A percentile compares a stretch with the other conserved stretches of the same genome.
Conservation (phyloP, 2,888 invertebrate species). For the Thera britannica region DNA sequence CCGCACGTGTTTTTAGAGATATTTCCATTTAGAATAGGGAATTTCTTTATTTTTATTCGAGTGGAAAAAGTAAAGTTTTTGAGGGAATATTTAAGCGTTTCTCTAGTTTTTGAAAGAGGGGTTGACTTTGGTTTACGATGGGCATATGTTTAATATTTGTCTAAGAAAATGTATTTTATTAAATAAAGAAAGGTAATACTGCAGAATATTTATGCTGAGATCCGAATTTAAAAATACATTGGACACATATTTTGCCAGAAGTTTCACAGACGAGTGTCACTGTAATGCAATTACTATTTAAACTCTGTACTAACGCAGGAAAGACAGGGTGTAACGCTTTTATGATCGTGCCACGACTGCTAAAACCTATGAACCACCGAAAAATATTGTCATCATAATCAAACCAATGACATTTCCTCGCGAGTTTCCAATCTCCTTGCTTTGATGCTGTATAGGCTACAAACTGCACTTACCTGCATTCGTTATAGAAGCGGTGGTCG, state of each 20-base stretch:
- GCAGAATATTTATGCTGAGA: too few species aligned
- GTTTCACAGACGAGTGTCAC: too few species aligned
- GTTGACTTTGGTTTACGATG: slow-evolving; percentile 19
- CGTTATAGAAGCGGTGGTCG: slow-evolving; percentile 72
- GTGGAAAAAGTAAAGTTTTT: slow-evolving; percentile 58
- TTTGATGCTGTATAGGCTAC: not conserved
- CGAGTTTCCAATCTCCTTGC: too few species aligned
- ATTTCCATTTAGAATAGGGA: slow-evolving; percentile 50
- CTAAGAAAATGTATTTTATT: not conserved
- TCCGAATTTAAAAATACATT: too few species aligned
- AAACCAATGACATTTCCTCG: too few species aligned
- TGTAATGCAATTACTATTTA: too few species aligned
- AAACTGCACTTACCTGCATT: slow-evolving; percentile 65
- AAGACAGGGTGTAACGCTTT: too few species aligned
- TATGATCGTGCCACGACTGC: too few species aligned
- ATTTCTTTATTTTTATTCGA: slow-evolving; percentile 57
- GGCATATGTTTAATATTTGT: not conserved
- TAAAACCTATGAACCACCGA: too few species aligned
- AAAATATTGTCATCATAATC: too few species aligned
- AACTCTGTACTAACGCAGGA: too few species aligned
- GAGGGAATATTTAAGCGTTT: slow-evolving; percentile 65
- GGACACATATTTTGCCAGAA: too few species aligned
- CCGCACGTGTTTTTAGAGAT: slow-evolving; percentile 53
- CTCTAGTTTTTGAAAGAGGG: slow-evolving; percentile 47
- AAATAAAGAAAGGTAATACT: not conserved